phyloP scores from a whole-genome alignment of 2,888 invertebrate genomes.

The Bimastos eiseni region DNA sequence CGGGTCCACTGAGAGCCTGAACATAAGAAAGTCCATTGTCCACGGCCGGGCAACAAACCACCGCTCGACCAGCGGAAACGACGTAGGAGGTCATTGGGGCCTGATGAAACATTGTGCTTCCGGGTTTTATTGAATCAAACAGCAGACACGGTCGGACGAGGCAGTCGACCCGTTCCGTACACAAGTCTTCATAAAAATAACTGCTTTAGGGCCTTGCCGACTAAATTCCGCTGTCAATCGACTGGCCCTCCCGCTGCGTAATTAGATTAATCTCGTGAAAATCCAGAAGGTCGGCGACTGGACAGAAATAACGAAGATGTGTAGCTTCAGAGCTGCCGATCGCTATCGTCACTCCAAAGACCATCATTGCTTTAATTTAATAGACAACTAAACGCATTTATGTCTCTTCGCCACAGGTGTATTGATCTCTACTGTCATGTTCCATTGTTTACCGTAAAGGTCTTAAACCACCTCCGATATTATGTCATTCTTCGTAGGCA shows the following conservation, averaged over 20 bases:
- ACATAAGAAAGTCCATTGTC: constrained; percentile 6
- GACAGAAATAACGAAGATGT: background rate
- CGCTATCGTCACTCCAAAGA: background rate
- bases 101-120: constrained; percentile 2
- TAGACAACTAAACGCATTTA: background rate
- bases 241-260: background rate
- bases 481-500: too few relatives aligned
- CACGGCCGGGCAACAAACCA: background rate
- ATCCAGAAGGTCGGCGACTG: background rate
- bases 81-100: background rate
- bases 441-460: background rate
- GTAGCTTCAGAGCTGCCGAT: background rate
- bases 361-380: background rate
- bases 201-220: background rate
- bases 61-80: background rate
- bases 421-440: background rate
- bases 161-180: background rate
- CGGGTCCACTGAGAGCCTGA: background rate
- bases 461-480: background rate
- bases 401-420: background rate
- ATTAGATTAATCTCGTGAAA: background rate
- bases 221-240: background rate
- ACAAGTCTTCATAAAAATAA: constrained; percentile 6
- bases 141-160: background rate
- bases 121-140: constrained; percentile 4